phyloP scores from a whole-genome alignment of 2,888 invertebrate genomes.

The Gastracanthus pulcherrimus region DNA sequence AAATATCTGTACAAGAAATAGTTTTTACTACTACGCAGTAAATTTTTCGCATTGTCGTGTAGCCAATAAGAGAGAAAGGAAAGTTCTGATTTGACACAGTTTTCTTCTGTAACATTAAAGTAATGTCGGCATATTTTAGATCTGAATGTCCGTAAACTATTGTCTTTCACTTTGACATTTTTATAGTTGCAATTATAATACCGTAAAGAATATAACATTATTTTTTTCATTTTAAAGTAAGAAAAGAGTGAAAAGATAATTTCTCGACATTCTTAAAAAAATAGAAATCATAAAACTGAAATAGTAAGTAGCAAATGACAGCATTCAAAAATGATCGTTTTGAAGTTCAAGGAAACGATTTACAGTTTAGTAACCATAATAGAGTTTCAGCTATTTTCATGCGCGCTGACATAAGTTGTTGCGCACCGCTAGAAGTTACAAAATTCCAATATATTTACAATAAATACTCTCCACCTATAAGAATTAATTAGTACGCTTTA shows the following conservation, averaged over 20 bases:
- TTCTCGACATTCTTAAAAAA: background rate
- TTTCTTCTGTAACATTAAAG: background rate
- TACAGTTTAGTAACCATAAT: too few relatives aligned
- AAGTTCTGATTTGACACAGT: conserved; percentile 17
- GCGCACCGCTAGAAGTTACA: too few relatives aligned
- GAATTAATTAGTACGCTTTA: too few relatives aligned
- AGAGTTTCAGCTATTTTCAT: too few relatives aligned
- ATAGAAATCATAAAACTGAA: too few relatives aligned
- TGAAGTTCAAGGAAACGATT: too few relatives aligned
- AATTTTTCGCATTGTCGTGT: background rate
- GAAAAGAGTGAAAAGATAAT: background rate
- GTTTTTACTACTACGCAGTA: background rate
- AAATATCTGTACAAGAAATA: background rate
- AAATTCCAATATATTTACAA: too few relatives aligned
- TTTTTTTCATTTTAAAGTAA: background rate
- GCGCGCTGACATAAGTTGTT: too few relatives aligned
- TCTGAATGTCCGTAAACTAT: background rate
- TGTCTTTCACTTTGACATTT: conserved; percentile 4
- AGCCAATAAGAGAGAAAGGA: conserved; percentile 9
- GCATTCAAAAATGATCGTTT: too few relatives aligned
- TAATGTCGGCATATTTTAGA: background rate
- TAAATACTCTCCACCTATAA: too few relatives aligned
- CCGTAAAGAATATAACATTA: background rate
- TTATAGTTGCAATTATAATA: background rate
- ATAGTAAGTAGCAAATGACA: too few relatives aligned